Conservation (phyloP, 2,888 invertebrate genomes). For the Harpagoxenus sublaevis region DNA sequence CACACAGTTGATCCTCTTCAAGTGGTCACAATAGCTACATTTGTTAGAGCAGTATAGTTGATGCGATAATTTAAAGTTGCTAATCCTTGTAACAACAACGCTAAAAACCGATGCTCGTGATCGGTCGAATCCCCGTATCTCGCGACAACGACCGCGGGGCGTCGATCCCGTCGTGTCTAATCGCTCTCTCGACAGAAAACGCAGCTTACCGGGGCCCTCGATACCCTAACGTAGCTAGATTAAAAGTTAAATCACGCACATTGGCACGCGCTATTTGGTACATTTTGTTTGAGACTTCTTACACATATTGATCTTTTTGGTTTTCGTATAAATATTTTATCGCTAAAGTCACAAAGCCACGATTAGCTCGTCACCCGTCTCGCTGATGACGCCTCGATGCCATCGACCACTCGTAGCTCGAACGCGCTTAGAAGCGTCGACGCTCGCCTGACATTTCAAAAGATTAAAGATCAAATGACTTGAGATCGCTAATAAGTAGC, state of each 20-base stretch:
- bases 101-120: neutral
- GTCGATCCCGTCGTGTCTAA: neutral
- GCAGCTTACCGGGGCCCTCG: conserved; percentile 27
- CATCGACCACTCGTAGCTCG: conserved; percentile 12
- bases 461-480: neutral
- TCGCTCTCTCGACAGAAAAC: conserved; percentile 39
- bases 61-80: neutral
- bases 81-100: conserved; percentile 5
- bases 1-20: neutral
- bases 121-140: conserved; percentile 14
- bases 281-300: conserved; percentile 48
- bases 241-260: conserved; percentile 57
- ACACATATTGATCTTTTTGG: conserved; percentile 29
- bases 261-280: conserved; percentile 64
- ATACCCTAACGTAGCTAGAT: conserved; percentile 43
- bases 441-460: neutral
- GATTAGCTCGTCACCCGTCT: conserved; percentile 15
- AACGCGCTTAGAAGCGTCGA: conserved; percentile 1
- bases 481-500: neutral
- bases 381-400: conserved; percentile 38
- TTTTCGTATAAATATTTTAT: conserved; percentile 56
- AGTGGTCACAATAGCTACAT: neutral
- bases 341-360: conserved; percentile 22
- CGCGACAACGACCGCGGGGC: conserved; percentile 4
- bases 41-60: neutral